Evolutionary conservation across 2,113 vertebrate genomes (phyloP), one percentile per base, ranked within the genome.

Genomic region (Scartelaos histophorus): DNA sequence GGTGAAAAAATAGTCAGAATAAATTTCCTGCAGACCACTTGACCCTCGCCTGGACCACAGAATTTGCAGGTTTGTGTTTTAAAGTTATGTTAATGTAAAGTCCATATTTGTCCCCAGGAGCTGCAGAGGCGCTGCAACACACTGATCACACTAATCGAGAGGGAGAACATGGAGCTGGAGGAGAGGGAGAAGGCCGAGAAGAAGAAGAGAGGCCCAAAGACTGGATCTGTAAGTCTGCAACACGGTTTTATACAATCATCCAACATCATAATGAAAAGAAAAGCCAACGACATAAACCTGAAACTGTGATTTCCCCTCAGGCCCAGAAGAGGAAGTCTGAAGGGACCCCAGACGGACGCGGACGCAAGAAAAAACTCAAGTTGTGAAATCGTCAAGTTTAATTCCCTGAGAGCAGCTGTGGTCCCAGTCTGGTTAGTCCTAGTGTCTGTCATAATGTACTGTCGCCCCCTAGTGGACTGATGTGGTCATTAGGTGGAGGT

Each of bases 121-220:
- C 94, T 99, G 22, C 98, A 99, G 72, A 94, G 98, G 89, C 93
- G 98, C 67, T 99, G 98, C 76, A 99, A 99, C 85, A 99, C 98
- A 25, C 92, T 99, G 90, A 99, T 99, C 65, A 99, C 98, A 19
- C 93, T 99, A 80, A 99, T 99, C 64, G 98, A 99, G 91, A 94
- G 98, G 89, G 98, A 99, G 90, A 99, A 99, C 90, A 97, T 99
- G 95, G 98, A 99, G 92, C 93, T 99, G 85, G 98, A 99, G 91
- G 98, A 99, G 91, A 95, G 97, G 71, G 98, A 99, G 88, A 99
- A 98, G 88, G 97, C 98, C 11, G 98, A 99, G 92, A 99, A 99
- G 82, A 99, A 99, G 93, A 99, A 98, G 84, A 93, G 96, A 29
- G 98, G 97, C 83, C 98, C 98, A 86, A 98, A 97, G 79, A 91